Evolutionary conservation across 2,113 vertebrate genomes (phyloP), one percentile per base, ranked within the genome.

Genomic region (Daubentonia madagascariensis): DNA sequence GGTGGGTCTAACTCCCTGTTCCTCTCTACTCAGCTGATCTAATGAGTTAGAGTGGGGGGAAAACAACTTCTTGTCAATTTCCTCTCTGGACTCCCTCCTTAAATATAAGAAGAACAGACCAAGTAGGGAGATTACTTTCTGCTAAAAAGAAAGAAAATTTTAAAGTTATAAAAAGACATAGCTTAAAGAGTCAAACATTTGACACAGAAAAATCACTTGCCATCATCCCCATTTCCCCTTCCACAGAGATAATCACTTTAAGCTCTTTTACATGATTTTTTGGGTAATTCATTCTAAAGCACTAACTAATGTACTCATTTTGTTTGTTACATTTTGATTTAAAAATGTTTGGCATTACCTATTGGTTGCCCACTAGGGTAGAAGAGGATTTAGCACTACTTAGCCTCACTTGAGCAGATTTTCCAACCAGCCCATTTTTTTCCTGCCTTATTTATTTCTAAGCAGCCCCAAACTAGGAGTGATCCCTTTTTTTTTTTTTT

Each of bases 111-210:
- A 52, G 32, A 94, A 76, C 28, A 92, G 54, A 5, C 5, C 50
- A 48, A 79, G 35, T 40, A 85, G 40, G 35, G 48, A 79, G 43
- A 79, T 65, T 68, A 20, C 28, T 65, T 80, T 85, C 83, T 96
- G 23, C 20, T 75, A 72, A 90, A 25, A 35, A 37, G 37, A 52
- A 75, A 3, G 45, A 84, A 23, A 68, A 70, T 91, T 90, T 88
- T 68, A 61, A 95, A 95, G 35, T 83, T 91, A 68, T 52, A n/a
- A 11, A 75, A 6, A 20, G 54, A 35, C 0, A 8, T n/a, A 30
- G 18, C 70, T 93, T 57, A 80, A 75, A 73, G 50, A 84, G 37
- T 73, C 22, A 86, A 30, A 30, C 90, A 65, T 43, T 75, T 94
- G 43, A 48, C 8, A 28, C 6, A 57, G 52, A 52, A 92, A 43